Evolutionary conservation across 1,140 invertebrate species (phyloP).

Genomic region (Diachasma alloeum): DNA sequence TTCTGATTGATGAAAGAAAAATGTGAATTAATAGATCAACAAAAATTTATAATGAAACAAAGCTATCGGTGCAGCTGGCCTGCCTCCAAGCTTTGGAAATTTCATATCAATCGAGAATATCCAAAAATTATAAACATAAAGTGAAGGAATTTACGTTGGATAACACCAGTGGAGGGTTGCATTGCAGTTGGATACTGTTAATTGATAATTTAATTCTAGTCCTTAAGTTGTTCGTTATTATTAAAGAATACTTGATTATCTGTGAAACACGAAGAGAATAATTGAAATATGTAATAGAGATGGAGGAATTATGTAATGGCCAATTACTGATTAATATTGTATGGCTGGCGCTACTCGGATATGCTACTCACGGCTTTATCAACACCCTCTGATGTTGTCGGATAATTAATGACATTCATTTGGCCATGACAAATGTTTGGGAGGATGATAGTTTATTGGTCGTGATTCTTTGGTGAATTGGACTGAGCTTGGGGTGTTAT

Average conservation of each 20-base stretch:
- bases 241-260: slow-evolving; percentile 23
- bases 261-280: slow-evolving; percentile 20
- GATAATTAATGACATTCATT: background rate
- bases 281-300: slow-evolving; percentile 3
- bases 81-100: background rate
- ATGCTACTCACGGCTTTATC: slow-evolving; percentile 19
- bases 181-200: background rate
- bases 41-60: background rate
- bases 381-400: too few species aligned
- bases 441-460: background rate
- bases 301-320: slow-evolving; percentile 34
- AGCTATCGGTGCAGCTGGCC: background rate
- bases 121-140: too few species aligned
- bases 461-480: too few species aligned
- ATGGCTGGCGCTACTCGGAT: slow-evolving; percentile 43
- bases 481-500: too few species aligned
- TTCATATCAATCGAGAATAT: background rate
- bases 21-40: too few species aligned
- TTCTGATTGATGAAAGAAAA: background rate
- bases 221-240: slow-evolving; percentile 33
- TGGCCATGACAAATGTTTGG: background rate
- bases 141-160: background rate
- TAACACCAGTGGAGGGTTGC: background rate
- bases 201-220: slow-evolving; percentile 36
- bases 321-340: slow-evolving; percentile 19